Evolutionary conservation across 1,140 invertebrate genomes (phyloP), one percentile per base, ranked within the genome.

Genomic region (Meloidogyne hapla): DNA sequence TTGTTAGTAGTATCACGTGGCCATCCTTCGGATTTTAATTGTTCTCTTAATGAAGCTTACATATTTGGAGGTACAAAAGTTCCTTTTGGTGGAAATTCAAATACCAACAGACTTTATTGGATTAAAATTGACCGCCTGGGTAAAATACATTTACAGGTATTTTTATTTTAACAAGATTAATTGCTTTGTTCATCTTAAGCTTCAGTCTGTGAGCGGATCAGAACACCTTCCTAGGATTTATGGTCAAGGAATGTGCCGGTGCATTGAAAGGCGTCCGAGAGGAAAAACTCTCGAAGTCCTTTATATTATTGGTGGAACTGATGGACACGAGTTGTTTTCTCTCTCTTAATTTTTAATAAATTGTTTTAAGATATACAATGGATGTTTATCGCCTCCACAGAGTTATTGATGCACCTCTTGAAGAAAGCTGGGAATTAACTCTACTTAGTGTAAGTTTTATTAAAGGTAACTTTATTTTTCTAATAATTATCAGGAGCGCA

Each of bases 31-130:
- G 18, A 56, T 56, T 56, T n/a, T 56, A n/a, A 5, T 56, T 56
- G 48, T 56, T 56, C 48, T 56, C n/a, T 13, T 91, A 67, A 42
- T 81, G 90, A 91, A 66, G 85, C 95, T 75, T 90, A 94, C 87
- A 91, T 94, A 56, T 93, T 92, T 89, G 94, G 94, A 48, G 94
- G 94, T 0, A 94, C 93, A 42, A 93, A 93, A 3, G 91, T 92
- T 77, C 94, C 94, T 0, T 95, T 95, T 89, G 94, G 94, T 9
- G 90, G 90, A 63, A 56, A 56, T 56, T 90, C 89, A 38, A 93
- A 92, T 80, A 93, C 92, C 78, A 94, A 94, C 88, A 90, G 90
- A 75, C 87, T 93, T 40, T 91, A 92, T 81, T 81, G 87, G 90
- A 92, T 82, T 88, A 92, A 71, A 86, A 88, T 15, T 90, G 91